Percentiles rank a stretch among this genome's conserved stretches.
Evolutionary conservation across 2,113 vertebrate species (phyloP).

Genomic region (Conger conger): DNA sequence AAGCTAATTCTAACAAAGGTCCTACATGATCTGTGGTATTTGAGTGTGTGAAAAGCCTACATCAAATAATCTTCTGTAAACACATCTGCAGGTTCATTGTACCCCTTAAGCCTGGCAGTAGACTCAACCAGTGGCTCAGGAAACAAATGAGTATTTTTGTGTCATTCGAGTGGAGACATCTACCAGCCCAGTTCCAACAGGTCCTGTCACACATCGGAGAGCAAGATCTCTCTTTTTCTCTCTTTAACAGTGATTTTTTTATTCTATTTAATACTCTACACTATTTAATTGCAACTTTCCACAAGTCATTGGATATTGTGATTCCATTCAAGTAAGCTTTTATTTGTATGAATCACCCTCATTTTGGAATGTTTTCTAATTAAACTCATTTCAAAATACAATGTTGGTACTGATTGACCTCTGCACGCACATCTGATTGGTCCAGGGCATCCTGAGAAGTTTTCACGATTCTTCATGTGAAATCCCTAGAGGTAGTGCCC

Average conservation of each 20-base stretch:
- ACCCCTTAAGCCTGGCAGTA: neutral
- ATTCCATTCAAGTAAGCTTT: neutral
- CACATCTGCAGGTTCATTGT: neutral
- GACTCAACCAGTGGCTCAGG: neutral
- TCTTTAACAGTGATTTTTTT: no score
- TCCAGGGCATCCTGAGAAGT: neutral
- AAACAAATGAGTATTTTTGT: neutral
- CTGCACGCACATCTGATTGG: no score
- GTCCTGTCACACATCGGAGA: neutral
- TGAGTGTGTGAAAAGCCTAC: neutral
- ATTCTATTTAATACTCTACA: no score
- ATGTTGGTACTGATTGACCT: no score
- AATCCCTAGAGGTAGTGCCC: neutral
- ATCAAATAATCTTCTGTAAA: slow-evolving; percentile 18
- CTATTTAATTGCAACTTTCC: neutral
- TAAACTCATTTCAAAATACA: no score
- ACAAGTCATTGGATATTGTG: neutral
- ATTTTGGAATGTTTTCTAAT: no score
- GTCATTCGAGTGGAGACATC: neutral
- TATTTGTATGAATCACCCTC: neutral
- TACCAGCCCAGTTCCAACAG: neutral
- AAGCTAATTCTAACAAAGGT: neutral
- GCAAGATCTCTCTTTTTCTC: no score
- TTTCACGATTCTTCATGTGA: neutral
- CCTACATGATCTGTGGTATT: slow-evolving; percentile 10